Evolutionary conservation across 35 echinoderm and acorn worm species (phyloP).

Genomic region (Heliocidaris tuberculata): DNA sequence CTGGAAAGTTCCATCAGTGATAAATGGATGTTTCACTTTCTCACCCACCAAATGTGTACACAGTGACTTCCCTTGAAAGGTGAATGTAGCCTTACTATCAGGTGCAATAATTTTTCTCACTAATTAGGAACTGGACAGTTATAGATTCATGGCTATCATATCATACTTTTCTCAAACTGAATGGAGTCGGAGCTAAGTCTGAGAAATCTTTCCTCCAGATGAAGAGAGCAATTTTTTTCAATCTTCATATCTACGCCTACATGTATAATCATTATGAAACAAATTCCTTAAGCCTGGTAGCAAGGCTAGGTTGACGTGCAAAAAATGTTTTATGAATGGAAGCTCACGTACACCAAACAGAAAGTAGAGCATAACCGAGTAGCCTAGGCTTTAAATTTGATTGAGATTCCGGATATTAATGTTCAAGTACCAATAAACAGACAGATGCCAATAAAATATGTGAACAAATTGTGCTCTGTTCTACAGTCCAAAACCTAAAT

Average conservation of each 20-base stretch:
- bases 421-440: not conserved
- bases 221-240: too few relatives aligned
- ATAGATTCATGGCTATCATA: not conserved
- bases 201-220: not conserved
- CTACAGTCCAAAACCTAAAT: not conserved
- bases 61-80: not conserved
- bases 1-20: not conserved
- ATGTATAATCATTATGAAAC: not conserved
- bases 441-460: not conserved
- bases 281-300: not conserved
- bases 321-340: not conserved
- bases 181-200: not conserved
- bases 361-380: not conserved
- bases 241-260: too few relatives aligned
- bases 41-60: not conserved
- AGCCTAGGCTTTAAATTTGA: not conserved
- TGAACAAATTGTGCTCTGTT: not conserved
- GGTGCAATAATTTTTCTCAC: not conserved
- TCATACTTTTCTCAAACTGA: not conserved
- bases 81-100: not conserved
- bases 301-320: not conserved
- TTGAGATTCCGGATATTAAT: not conserved
- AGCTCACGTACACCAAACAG: not conserved
- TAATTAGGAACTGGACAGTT: not conserved
- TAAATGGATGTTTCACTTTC: constrained; percentile 11